A percentile compares a stretch with the other conserved stretches of the same genome.
These are phyloP conservation scores for Rafetus swinhoei DNA, from an alignment of 2,113 vertebrate genomes.

Conservation along the genomic window DNA sequence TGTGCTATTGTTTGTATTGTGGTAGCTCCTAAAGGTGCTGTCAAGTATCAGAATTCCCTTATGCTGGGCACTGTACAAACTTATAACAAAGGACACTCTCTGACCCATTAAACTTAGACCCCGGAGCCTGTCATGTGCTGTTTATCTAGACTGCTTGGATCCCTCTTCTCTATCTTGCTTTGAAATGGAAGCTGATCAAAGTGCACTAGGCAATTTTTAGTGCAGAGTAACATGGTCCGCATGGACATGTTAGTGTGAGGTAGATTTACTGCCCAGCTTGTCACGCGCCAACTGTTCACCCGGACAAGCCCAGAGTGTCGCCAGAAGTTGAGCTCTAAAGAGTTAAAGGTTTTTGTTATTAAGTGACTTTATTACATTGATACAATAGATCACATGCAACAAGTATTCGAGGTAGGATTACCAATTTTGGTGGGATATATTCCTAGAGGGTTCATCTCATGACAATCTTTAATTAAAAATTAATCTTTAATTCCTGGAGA, in stretches of 20 bases:
- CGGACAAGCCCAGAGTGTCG: background rate
- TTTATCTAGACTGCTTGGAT: background rate
- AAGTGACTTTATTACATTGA: background rate
- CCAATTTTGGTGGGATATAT: too few species aligned
- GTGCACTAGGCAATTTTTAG: background rate
- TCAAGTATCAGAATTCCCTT: background rate
- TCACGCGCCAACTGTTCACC: background rate
- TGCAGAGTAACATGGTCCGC: background rate
- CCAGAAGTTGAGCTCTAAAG: conserved; percentile 58
- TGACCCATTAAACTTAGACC: background rate
- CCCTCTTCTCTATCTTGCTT: background rate
- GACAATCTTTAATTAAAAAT: too few species aligned
- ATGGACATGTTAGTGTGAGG: background rate
- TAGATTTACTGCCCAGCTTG: background rate
- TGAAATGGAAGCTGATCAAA: background rate
- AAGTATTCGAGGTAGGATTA: background rate
- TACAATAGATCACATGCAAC: background rate
- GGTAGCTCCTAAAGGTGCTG: conserved; percentile 24
- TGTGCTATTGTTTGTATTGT: background rate
- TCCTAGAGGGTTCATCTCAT: too few species aligned
- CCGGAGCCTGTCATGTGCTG: background rate
- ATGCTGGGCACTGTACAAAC: conserved; percentile 29
- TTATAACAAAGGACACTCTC: conserved; percentile 29
- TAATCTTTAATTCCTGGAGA: too few species aligned
- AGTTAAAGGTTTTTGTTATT: conserved; percentile 11